Conservation (phyloP, 1,140 invertebrate species). For the Apolygus lucorum region DNA sequence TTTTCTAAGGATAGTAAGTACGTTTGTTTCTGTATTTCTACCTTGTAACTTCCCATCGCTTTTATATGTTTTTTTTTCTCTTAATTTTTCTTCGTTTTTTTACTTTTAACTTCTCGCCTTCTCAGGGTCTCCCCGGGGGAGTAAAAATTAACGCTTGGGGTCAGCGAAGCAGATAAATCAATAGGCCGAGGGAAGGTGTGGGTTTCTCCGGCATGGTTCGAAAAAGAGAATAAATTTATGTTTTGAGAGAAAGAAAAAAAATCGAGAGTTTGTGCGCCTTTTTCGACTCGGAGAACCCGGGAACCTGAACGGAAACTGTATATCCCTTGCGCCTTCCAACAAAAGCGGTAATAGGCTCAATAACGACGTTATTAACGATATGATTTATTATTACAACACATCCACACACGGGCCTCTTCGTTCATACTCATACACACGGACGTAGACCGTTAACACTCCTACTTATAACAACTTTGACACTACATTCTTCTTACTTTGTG, state of each 20-base stretch:
- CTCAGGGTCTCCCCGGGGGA: background rate
- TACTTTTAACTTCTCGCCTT: background rate
- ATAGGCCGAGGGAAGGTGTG: background rate
- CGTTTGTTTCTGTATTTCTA: too few relatives aligned
- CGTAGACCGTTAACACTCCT: too few relatives aligned
- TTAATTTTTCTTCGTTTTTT: background rate
- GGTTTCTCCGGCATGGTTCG: background rate
- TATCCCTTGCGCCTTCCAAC: background rate
- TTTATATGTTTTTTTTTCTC: background rate
- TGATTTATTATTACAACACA: conserved; percentile 1
- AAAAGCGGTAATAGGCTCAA: background rate
- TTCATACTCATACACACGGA: too few relatives aligned
- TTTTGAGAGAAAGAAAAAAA: background rate
- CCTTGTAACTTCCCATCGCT: too few relatives aligned
- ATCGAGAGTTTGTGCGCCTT: background rate
- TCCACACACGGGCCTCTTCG: too few relatives aligned
- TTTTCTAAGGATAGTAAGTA: too few relatives aligned
- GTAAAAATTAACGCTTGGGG: background rate
- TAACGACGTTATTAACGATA: background rate
- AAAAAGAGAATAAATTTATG: background rate
- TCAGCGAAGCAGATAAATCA: background rate
- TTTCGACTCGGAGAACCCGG: background rate
- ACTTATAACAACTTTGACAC: too few relatives aligned
- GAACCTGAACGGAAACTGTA: background rate
- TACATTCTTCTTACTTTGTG: too few relatives aligned